A percentile compares a stretch with the other conserved stretches of the same genome.
Evolutionary conservation across 2,113 vertebrate species (phyloP).

Genomic region (Eulacestoma nigropectus): DNA sequence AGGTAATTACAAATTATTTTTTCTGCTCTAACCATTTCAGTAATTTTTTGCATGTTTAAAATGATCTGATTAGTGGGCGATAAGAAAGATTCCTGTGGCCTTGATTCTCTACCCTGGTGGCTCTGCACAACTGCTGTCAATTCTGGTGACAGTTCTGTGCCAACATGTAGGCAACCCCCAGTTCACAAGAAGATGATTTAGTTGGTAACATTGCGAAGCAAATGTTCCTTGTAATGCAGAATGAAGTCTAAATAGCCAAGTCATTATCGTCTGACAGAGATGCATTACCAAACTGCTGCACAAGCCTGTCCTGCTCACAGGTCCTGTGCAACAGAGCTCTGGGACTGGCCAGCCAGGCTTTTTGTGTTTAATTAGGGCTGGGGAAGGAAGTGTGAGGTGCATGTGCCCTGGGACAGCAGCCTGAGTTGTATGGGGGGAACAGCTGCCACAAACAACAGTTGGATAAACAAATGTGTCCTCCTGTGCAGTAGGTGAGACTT

Average conservation of each 20-base stretch:
- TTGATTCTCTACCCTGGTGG: background rate
- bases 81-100: background rate
- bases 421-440: fast-evolving
- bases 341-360: background rate
- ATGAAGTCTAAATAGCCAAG: background rate
- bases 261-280: background rate
- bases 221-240: background rate
- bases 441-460: background rate
- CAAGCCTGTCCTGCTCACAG: background rate
- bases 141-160: background rate
- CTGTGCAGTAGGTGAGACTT: background rate
- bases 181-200: background rate
- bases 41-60: background rate
- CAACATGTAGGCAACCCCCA: background rate
- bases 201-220: background rate
- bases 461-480: background rate
- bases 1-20: conserved; percentile 71
- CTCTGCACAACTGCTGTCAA: background rate
- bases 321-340: background rate
- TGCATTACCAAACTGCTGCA: background rate
- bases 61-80: background rate
- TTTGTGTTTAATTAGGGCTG: background rate
- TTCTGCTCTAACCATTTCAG: background rate
- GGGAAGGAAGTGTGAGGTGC: background rate
- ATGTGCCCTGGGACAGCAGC: background rate